Conservation (phyloP, 2,113 vertebrate species). For the Mormyrus lacerda region DNA sequence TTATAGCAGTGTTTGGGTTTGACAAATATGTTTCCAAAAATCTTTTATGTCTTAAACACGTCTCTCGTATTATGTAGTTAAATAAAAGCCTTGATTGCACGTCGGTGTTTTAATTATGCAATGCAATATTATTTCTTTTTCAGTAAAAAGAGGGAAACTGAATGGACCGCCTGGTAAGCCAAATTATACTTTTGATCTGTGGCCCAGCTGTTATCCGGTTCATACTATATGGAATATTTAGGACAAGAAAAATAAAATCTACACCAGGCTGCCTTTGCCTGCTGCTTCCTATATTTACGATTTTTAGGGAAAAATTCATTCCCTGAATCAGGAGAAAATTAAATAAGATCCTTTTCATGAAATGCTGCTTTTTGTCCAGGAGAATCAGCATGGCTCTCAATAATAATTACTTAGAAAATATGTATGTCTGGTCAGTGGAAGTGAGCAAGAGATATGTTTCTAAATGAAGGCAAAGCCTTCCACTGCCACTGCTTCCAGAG, state of each 20-base stretch:
- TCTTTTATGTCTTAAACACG: background rate
- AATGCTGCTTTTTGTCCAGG: background rate
- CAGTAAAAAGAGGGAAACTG: conserved; percentile 54
- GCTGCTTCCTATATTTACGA: background rate
- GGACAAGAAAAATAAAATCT: background rate
- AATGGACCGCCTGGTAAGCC: conserved; percentile 46
- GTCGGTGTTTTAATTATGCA: background rate
- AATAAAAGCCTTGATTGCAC: background rate
- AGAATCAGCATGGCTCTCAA: background rate
- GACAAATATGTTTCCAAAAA: background rate
- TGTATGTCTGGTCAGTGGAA: conserved; percentile 11
- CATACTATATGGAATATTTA: background rate
- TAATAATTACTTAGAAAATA: conserved; percentile 22
- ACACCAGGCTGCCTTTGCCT: background rate
- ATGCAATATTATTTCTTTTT: background rate
- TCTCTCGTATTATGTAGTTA: background rate
- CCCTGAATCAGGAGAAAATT: background rate
- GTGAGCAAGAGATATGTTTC: background rate
- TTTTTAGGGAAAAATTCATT: background rate
- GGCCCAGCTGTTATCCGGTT: background rate
- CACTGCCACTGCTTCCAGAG: background rate
- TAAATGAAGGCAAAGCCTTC: background rate
- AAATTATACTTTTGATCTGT: background rate
- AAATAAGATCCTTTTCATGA: background rate
- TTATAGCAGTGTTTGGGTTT: background rate